Evolutionary conservation across 2,888 invertebrate species (phyloP), one percentile per base, ranked within the genome.

Genomic region (Linnaemya tessellans): DNA sequence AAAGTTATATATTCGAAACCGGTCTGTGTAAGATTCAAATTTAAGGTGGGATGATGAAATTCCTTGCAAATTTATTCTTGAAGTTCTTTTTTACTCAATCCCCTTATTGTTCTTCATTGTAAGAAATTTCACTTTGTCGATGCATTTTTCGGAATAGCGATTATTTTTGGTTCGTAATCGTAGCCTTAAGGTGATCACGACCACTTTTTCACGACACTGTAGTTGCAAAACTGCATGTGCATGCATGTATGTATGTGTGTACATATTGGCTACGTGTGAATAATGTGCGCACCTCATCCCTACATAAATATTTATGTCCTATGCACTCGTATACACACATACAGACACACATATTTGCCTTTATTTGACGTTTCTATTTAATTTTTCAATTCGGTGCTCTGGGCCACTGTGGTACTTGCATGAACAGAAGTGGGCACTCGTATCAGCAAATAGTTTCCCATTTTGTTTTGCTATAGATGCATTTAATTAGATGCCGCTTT

Each of bases 401-500:
- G 67, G 80, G 80, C 80, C 74, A 80, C 58, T 74, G 22, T 73
- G 49, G n/a, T 62, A 41, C 70, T 60, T 60, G 11, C 30, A 35
- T 70, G 46, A 46, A 70, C 62, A 43, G 46, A 43, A 60, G 58
- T 20, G 41, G 13, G 22, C n/a, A 41, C 30, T 30, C 30, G 30
- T 30, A 20, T 54, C 15, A 18, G 0, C 18, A 43, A 10, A 38
- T 62, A 46, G 10, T 67, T 70, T 62, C 15, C 38, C 58, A 18
- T 51, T 73, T 13, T 25, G 3, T 30, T 18, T 25, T 11, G 41
- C 38, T 68, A 22, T 43, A 9, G 51, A 30, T 77, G 79, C 77
- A 85, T 85, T 85, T 82, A 85, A 85, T 85, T 85, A 85, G 82
- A 85, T 85, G 85, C 82, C 85, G 82, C 85, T 82, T 79, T 83